phyloP scores from a whole-genome alignment of 2,113 vertebrate species.

The Ceyx margarethae region DNA sequence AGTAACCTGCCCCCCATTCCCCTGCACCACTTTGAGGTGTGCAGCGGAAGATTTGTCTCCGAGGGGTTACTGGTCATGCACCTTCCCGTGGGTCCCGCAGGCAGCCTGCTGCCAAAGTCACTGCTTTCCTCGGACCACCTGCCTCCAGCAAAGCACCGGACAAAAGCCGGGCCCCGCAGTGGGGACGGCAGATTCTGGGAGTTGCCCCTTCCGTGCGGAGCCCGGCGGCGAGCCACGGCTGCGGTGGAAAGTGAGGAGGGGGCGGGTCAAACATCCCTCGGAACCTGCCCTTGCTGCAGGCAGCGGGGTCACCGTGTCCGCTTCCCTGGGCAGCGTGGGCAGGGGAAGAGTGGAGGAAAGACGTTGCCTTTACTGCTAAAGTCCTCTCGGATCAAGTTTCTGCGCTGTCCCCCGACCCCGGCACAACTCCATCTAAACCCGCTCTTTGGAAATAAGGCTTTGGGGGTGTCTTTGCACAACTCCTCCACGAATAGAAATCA shows the following conservation, averaged over 20 bases:
- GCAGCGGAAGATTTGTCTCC: too few species aligned
- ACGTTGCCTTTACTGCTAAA: background rate
- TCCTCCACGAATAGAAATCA: background rate
- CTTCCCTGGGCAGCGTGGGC: background rate
- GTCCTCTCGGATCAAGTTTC: background rate
- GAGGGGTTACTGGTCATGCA: background rate
- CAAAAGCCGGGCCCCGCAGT: background rate
- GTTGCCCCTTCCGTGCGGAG: background rate
- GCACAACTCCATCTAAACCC: background rate
- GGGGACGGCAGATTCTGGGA: background rate
- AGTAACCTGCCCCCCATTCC: background rate
- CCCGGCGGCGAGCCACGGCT: too few species aligned
- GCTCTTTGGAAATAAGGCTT: rapidly evolving
- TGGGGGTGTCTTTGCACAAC: background rate
- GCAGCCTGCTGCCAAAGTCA: background rate
- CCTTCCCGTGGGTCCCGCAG: too few species aligned
- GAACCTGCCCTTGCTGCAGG: background rate
- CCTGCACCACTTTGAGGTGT: background rate
- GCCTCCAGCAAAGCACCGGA: background rate
- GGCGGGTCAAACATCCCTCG: too few species aligned
- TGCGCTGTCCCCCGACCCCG: background rate
- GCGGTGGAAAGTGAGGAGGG: background rate
- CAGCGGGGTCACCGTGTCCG: background rate
- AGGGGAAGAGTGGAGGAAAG: background rate
- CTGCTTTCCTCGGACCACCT: background rate